Conservation (phyloP, 2,888 invertebrate species). For the Philaethria dido region DNA sequence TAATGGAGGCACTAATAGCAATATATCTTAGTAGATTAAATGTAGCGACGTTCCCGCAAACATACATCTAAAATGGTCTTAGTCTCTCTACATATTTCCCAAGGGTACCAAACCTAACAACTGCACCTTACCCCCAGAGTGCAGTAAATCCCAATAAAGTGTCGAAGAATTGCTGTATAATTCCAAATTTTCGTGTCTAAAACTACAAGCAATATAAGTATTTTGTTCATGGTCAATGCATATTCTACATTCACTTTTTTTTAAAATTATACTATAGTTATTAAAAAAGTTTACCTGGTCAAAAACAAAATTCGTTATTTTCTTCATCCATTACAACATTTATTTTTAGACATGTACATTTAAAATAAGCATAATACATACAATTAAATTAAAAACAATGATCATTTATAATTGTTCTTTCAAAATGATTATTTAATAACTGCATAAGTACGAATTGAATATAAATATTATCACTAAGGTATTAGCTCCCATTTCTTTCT, state of each 20-base stretch:
- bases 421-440: too few species aligned
- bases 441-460: too few species aligned
- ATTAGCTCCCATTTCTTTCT: too few species aligned
- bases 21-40: conserved; percentile 41
- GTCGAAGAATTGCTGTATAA: conserved; percentile 43
- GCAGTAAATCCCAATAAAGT: conserved; percentile 76
- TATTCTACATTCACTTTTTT: background rate
- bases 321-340: too few species aligned
- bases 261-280: too few species aligned
- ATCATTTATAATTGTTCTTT: too few species aligned
- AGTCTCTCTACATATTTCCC: conserved; percentile 68
- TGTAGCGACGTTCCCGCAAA: conserved; percentile 36
- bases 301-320: too few species aligned
- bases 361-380: too few species aligned
- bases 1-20: conserved; percentile 6
- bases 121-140: conserved; percentile 56
- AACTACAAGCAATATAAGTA: conserved; percentile 40
- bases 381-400: too few species aligned
- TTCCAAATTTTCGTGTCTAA: conserved; percentile 41
- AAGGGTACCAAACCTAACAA: conserved; percentile 48
- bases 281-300: too few species aligned
- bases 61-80: conserved; percentile 44
- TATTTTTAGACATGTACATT: too few species aligned
- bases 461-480: too few species aligned
- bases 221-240: background rate